Evolutionary conservation across 1,140 invertebrate species (phyloP).

Genomic region (Lasioglossum baleicum): DNA sequence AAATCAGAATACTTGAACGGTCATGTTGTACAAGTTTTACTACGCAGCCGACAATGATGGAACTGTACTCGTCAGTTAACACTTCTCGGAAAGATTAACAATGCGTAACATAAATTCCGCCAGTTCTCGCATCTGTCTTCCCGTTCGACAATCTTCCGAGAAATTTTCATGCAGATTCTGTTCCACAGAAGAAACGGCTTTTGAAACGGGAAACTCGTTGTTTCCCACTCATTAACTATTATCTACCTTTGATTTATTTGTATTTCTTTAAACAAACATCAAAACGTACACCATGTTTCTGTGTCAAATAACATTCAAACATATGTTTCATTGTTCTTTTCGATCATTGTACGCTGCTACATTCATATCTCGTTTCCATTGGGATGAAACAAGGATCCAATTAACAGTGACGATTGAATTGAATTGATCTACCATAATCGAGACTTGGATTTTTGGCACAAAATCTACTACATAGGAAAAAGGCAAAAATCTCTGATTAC

Average conservation of each 20-base stretch:
- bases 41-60: background rate
- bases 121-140: background rate
- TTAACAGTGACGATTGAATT: too few species aligned
- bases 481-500: too few species aligned
- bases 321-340: too few species aligned
- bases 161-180: background rate
- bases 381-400: too few species aligned
- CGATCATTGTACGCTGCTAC: too few species aligned
- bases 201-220: background rate
- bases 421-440: too few species aligned
- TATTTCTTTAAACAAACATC: background rate
- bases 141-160: background rate
- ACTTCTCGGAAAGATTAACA: slow-evolving; percentile 9
- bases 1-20: slow-evolving; percentile 15
- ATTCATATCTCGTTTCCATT: too few species aligned
- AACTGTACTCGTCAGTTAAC: background rate
- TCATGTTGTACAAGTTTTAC: slow-evolving; percentile 1
- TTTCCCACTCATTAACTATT: background rate
- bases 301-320: too few species aligned
- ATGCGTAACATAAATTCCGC: background rate
- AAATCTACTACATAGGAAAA: too few species aligned
- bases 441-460: too few species aligned
- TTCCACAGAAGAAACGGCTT: background rate
- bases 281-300: too few species aligned
- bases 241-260: background rate